Conservation (phyloP, 1,140 invertebrate genomes). For the Trichonephila inaurata region DNA sequence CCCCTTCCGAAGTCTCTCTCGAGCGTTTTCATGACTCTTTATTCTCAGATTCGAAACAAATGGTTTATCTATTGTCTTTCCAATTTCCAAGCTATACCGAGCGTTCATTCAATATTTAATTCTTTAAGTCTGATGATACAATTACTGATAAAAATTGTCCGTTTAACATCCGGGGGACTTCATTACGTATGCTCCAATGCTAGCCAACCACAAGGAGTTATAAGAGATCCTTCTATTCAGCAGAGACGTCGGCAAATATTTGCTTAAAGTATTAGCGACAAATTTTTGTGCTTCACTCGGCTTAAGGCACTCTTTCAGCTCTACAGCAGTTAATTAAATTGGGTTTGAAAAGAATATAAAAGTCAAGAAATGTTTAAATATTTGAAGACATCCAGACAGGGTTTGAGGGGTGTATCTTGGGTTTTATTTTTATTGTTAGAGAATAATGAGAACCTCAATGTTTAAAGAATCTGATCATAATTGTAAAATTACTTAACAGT, state of each 20-base stretch:
- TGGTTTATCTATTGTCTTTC: not conserved
- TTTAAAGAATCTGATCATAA: not conserved
- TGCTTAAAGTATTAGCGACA: conserved; percentile 34
- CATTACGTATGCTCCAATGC: not conserved
- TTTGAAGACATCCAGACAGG: conserved; percentile 31
- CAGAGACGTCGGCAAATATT: conserved; percentile 43
- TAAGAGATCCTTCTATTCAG: not conserved
- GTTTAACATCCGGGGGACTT: not conserved
- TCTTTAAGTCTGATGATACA: not conserved
- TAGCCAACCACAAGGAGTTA: not conserved
- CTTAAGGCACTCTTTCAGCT: not conserved
- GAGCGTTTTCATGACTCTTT: not conserved
- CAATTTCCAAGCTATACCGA: not conserved
- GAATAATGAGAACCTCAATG: not conserved
- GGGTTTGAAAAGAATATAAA: conserved; percentile 35
- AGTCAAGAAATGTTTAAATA: conserved; percentile 58
- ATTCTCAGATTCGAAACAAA: not conserved
- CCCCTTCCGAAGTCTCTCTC: not conserved
- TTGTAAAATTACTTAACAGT: too few species aligned
- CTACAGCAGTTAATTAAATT: conserved; percentile 52
- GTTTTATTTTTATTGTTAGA: not conserved
- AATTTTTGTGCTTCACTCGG: not conserved
- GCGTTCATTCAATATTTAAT: conserved; percentile 26
- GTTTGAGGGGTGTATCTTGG: not conserved
- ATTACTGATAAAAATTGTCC: not conserved